These are phyloP conservation scores for Actinia tenebrosa DNA, from an alignment of 64 coral and sea anemone genomes.

Conservation along the genomic window DNA sequence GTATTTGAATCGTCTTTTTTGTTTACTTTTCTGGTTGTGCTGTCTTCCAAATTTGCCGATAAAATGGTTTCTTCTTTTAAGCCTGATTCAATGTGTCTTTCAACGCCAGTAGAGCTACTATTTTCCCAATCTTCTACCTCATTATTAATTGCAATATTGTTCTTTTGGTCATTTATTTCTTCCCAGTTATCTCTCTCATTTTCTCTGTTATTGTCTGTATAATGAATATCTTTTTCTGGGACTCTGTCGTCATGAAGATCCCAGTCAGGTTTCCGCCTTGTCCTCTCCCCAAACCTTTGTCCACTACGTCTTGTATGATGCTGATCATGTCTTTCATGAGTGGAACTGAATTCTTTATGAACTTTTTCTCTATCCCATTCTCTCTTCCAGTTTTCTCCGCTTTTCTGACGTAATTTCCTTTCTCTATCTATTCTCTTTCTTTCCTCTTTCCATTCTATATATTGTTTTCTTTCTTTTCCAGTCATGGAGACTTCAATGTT, in stretches of 20 bases:
- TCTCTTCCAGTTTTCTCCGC: slow-evolving; percentile 59
- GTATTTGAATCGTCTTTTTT: background rate
- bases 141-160: background rate
- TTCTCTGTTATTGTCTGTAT: background rate
- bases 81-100: background rate
- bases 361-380: slow-evolving; percentile 74
- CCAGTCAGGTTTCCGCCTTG: slow-evolving; percentile 8
- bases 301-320: background rate
- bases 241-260: slow-evolving; percentile 33
- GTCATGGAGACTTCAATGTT: slow-evolving; percentile 39
- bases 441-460: slow-evolving; percentile 71
- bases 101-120: background rate
- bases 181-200: background rate
- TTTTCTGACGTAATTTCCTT: slow-evolving; percentile 63
- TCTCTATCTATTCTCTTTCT: slow-evolving; percentile 65
- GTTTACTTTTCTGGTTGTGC: background rate
- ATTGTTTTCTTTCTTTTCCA: slow-evolving; percentile 64
- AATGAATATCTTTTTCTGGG: background rate
- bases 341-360: background rate
- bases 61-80: background rate
- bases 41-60: background rate
- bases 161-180: background rate
- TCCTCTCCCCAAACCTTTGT: slow-evolving; percentile 10
- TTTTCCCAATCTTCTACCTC: background rate
- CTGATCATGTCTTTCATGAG: background rate